Evolutionary conservation across 2,888 invertebrate genomes (phyloP), one percentile per base, ranked within the genome.

Genomic region (Digitonthophagus gazella): DNA sequence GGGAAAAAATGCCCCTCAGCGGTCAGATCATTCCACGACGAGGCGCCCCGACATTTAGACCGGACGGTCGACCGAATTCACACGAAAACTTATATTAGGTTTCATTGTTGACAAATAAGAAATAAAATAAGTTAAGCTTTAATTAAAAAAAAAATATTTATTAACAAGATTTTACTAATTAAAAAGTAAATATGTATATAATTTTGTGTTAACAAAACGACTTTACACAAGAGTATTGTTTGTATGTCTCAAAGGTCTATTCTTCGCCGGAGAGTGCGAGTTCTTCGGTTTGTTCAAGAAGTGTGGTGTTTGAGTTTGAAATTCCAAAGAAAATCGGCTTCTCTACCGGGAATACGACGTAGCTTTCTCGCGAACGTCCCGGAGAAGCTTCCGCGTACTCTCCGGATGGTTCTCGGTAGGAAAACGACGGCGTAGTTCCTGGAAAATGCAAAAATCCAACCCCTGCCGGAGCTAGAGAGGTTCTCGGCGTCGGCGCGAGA

Each of bases 371-470:
- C 61, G 61, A 61, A 61, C 18, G 20, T 61, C 19, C 28, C 28
- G 28, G 11, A 5, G 28, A 44, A 44, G 28, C 28, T 44, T 44
- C 28, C 28, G 28, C 28, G 28, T 44, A 44, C 28, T 44, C 28
- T 44, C 11, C 28, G 28, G 28, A 44, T 11, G 28, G 28, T 44
- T 44, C 28, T 44, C 28, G 28, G 28, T 44, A 44, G 28, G 28
- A 44, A 44, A 44, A 44, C 28, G 28, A 44, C 28, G 11, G 28
- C 1, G 28, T 44, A 44, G 54, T 73, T 74, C 73, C 71, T 55
- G 69, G 72, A 72, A 74, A 72, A 74, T 72, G 71, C 72, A 72
- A 73, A 72, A 71, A 72, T 71, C 69, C 66, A 70, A 68, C 64
- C 69, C 18, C 16, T 6, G 61, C 14, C 3, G n/a, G 58, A n/a